Evolutionary conservation across 2,888 invertebrate genomes (phyloP), one percentile per base, ranked within the genome.

Genomic region (Melanostoma mellinum): DNA sequence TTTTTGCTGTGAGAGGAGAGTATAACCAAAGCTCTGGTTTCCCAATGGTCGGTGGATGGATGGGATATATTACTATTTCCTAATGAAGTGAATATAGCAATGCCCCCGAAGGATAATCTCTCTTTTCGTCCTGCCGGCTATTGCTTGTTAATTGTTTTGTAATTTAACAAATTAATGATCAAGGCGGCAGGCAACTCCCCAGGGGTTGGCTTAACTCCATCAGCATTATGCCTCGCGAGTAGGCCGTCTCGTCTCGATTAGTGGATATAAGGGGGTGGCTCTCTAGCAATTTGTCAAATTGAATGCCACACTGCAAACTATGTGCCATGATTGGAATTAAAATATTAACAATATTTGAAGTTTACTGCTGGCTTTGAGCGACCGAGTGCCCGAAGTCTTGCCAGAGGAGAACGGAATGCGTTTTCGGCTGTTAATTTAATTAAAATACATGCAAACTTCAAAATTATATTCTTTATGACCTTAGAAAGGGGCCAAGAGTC

Each of bases 111-210:
- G 79, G 79, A 84, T 84, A 79, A 79, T 84, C 79, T 71, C 71
- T 60, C 40, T 74, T 69, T 71, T 71, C 67, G 60, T 55, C 42
- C 32, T 48, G 50, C 36, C 60, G 76, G 71, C 76, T 72, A 81
- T 81, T 68, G 72, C 84, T 79, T 74, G 84, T 79, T 84, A 84
- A 84, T 84, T 79, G 84, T 84, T 84, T 69, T 79, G 74, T 84
- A 79, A 78, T 74, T 79, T 79, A 71, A 84, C 84, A 84, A 84
- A 84, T 79, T 69, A 84, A 68, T 58, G 50, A 44, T 52, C 20
- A 50, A 60, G 56, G 32, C 38, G 38, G 38, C 9, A 6, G 30
- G 65, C 10, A 44, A 67, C 58, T 71, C 63, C 71, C 74, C 4
- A 4, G 68, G 74, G 74, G 69, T 53, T 50, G 56, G 56, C 48